Conservation (phyloP, 2,113 vertebrate genomes). For the Syngnathoides biaculeatus region DNA sequence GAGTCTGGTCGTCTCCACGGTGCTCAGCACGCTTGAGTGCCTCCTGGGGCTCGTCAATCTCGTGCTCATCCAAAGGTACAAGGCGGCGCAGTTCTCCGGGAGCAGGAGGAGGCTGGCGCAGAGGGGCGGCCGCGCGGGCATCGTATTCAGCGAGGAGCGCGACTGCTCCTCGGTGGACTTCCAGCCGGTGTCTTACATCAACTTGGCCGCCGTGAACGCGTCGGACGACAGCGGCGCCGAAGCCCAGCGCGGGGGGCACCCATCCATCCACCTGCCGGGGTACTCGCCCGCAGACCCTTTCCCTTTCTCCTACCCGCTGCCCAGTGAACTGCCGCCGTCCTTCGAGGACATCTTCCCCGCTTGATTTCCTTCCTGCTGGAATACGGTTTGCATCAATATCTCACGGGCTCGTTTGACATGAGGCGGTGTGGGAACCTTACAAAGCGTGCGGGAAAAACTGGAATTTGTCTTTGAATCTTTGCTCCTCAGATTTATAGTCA, state of each 20-base stretch:
- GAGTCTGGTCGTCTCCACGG: constrained; percentile 86
- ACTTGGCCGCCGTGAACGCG: constrained; percentile 81
- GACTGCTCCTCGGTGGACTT: constrained; percentile 78
- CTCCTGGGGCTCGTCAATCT: constrained; percentile 86
- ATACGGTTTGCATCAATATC: too few species aligned
- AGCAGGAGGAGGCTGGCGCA: constrained; percentile 66
- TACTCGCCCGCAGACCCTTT: constrained; percentile 88
- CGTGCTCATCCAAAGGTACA: constrained; percentile 84
- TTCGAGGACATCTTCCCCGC: constrained; percentile 89
- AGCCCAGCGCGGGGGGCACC: constrained; percentile 85
- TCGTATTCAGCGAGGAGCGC: constrained; percentile 81
- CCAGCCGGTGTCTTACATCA: constrained; percentile 91
- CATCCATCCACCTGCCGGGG: constrained; percentile 89
- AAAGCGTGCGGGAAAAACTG: constrained; percentile 14
- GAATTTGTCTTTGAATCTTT: constrained; percentile 66
- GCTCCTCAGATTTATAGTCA: constrained; percentile 62
- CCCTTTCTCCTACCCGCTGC: constrained; percentile 85
- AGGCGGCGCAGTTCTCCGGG: constrained; percentile 79
- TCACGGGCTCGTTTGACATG: too few species aligned
- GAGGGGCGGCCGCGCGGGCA: constrained; percentile 76
- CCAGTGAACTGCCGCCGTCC: constrained; percentile 81
- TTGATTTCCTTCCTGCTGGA: too few species aligned
- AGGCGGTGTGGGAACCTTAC: too few species aligned
- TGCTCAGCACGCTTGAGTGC: constrained; percentile 90
- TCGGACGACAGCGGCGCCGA: constrained; percentile 84